phyloP scores from a whole-genome alignment of 2,888 invertebrate species.

The Apotomis betuletana region DNA sequence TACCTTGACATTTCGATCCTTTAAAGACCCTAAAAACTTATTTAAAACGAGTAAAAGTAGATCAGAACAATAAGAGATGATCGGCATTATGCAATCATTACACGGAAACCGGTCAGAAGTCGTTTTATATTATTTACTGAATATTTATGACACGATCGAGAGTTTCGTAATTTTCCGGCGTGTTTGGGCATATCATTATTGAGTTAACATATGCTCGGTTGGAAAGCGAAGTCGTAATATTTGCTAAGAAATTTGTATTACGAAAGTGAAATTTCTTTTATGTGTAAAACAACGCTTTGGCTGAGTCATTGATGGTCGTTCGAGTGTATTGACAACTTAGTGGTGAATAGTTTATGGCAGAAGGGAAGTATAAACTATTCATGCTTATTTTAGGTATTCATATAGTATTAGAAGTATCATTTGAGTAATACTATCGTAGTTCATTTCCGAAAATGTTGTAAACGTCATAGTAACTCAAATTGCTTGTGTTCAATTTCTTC shows the following conservation, averaged over 20 bases:
- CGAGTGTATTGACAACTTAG: constrained; percentile 20
- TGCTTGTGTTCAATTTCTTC: too few relatives aligned
- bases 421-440: too few relatives aligned
- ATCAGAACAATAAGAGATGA: constrained; percentile 44
- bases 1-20: constrained; percentile 68
- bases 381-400: not conserved
- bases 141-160: constrained; percentile 64
- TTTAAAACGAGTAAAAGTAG: constrained; percentile 18
- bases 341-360: not conserved
- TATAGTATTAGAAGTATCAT: too few relatives aligned
- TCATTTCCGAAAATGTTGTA: too few relatives aligned
- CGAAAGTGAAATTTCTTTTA: constrained; percentile 41
- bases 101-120: constrained; percentile 52
- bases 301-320: constrained; percentile 30
- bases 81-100: constrained; percentile 48
- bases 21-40: constrained; percentile 6
- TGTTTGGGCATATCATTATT: constrained; percentile 59
- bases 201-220: constrained; percentile 41
- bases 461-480: too few relatives aligned
- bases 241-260: constrained; percentile 38
- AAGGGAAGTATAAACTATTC: not conserved
- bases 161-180: constrained; percentile 64
- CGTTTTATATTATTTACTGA: constrained; percentile 53
- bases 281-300: constrained; percentile 29
- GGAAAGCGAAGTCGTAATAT: constrained; percentile 40